phyloP scores from a whole-genome alignment of 2,797 vertebrate genomes.

The Sitta carolinensis region DNA sequence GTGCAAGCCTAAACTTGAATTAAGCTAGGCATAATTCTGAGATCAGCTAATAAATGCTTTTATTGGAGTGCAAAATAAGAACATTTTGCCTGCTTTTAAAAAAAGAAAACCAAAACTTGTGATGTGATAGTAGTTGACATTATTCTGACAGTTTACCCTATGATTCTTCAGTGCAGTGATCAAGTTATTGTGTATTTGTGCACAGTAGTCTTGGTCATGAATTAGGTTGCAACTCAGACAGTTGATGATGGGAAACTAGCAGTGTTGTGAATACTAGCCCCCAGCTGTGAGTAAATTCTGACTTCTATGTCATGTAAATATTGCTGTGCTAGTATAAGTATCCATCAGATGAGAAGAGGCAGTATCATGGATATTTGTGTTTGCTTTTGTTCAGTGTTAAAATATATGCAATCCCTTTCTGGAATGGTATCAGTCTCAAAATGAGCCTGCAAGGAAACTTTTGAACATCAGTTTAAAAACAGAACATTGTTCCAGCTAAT shows the following conservation, averaged over 20 bases:
- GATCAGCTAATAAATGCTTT: neutral
- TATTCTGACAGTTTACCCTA: neutral
- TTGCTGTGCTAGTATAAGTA: neutral
- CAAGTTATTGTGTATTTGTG: neutral
- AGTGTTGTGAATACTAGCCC: neutral
- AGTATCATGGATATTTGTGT: neutral
- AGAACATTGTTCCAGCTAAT: neutral
- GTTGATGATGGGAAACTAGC: neutral
- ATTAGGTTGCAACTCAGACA: neutral
- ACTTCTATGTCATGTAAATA: neutral
- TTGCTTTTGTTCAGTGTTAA: neutral
- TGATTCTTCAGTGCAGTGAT: neutral
- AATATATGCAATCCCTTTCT: neutral
- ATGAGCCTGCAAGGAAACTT: neutral
- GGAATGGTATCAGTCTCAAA: neutral
- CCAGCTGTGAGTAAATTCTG: neutral
- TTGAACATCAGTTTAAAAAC: neutral
- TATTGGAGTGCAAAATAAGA: neutral
- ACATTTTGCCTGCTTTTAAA: neutral
- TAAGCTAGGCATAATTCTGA: neutral
- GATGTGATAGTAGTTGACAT: neutral
- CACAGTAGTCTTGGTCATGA: neutral
- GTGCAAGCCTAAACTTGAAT: neutral
- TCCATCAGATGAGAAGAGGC: neutral
- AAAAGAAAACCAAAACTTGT: neutral